Evolutionary conservation across 2,888 invertebrate genomes (phyloP), one percentile per base, ranked within the genome.

Genomic region (Cheilosia variabilis): DNA sequence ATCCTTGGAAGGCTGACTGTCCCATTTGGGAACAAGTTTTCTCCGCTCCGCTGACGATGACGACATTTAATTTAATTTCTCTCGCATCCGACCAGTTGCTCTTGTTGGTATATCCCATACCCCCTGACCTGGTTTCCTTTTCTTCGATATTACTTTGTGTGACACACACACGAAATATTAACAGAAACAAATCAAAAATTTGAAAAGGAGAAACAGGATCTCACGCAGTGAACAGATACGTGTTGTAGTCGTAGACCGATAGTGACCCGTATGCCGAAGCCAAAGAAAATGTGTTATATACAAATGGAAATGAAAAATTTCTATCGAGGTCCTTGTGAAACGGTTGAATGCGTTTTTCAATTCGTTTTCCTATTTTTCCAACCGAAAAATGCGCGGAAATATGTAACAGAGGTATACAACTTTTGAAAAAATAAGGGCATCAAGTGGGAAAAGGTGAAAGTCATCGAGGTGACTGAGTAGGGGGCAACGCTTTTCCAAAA

Each of bases 1-100:
- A 9, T 68, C 47, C 53, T 41, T 9, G 1, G 15, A 63, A 50
- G 37, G 22, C 62, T 81, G 15, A 41, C 24, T 65, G 77, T 86
- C 86, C 86, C 86, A 52, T 77, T 81, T 66, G n/a, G 81, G 86
- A 86, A 86, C 86, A 77, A 68, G 86, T 86, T 86, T 81, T 86
- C 81, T 81, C 76, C 76, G 76, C 72, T 80, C 24, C 66, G 52
- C 1, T 68, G 76, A 34, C 37, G 19, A 47, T 24, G 57, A 78
- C 27, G 62, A 68, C 60, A 58, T 79, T 69, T 52, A n/a, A 57
- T 22, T 75, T 24, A 45, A 60, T 65, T 60, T 58, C 45, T 43
- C 22, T 68, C 31, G 9, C 53, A 52, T 62, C 24, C 45, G 73
- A 72, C 66, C 72, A 66, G 82, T 58, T 72, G 65, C 45, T 37